Base-by-base conservation (phyloP, 1,140 invertebrate genomes). In the Acyrthosiphon pisum region DNA sequence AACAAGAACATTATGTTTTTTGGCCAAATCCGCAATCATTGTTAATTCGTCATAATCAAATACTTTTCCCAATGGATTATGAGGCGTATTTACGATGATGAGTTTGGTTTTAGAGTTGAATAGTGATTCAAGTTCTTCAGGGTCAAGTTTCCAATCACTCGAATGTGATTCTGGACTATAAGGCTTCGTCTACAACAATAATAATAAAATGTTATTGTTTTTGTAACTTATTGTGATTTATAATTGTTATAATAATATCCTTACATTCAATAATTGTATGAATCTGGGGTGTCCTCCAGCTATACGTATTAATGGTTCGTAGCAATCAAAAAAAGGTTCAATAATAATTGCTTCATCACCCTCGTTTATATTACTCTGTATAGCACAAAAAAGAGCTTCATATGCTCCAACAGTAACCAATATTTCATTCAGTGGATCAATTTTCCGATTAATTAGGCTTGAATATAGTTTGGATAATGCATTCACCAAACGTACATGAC, bases 321-420 rank as follows among this genome's bases (percentile, higher is more conserved):
- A 99, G 95, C 99, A 99, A 95, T 99, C 99, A 95, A 99, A 99
- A 95, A 98, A 99, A 20, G 99, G 99, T 95, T 99, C 99, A 94
- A 99, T 99, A 56, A 99, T 98, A 94, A 99, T 99, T 94, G 99
- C 98, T 95, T 99, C 98, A 96, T 98, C 97, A 3, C 98, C 98
- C 87, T 96, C 96, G 94, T 97, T 97, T 18, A 99, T 96, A 94
- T 98, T 97, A 44, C 98, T 98, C 95, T 97, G 95, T 93, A 99
- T 97, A 35, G 97, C 95, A 94, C 97, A 97, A 95, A 97, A 99
- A 0, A 99, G 95, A 35, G 97, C 97, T 95, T 99, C 98, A 95
- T 99, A 99, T 22, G 99, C 99, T 81, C 99, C 99, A 93, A 96
- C 95, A 0, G 98, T 98, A 1, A 99, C 97, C 20, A 99, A 94